These are phyloP conservation scores for Poeciliopsis paucimaculata DNA, from an alignment of 2,797 vertebrate species.

Conservation along the genomic window DNA sequence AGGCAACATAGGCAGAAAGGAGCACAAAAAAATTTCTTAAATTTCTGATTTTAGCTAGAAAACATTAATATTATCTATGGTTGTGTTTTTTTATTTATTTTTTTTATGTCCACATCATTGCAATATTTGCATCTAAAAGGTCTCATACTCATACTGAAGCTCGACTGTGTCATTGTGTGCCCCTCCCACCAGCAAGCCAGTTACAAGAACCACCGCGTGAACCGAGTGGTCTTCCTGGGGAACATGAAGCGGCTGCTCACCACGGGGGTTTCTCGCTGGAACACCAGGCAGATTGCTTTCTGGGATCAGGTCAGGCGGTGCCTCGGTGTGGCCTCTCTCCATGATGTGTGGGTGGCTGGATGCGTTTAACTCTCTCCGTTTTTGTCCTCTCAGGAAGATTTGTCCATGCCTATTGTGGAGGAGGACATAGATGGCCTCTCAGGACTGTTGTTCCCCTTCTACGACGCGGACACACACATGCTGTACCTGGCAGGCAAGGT, in stretches of 20 bases:
- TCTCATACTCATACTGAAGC: conserved; percentile 1
- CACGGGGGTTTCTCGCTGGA: conserved; percentile 97
- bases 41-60: background rate
- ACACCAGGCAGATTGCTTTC: conserved; percentile 95
- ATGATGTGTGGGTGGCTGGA: conserved; percentile 15
- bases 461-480: conserved; percentile 97
- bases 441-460: conserved; percentile 95
- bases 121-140: no score
- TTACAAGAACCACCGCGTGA: conserved; percentile 97
- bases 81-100: background rate
- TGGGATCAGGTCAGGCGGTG: conserved; percentile 94
- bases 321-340: conserved; percentile 26
- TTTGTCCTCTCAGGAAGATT: conserved; percentile 86
- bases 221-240: conserved; percentile 95
- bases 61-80: no score
- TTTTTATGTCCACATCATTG: no score
- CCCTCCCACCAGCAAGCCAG: conserved; percentile 85
- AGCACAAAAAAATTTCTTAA: conserved; percentile 2
- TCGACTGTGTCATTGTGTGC: conserved; percentile 11
- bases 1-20: background rate
- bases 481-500: conserved; percentile 98
- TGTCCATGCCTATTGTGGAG: conserved; percentile 92
- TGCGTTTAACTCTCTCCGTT: conserved; percentile 21
- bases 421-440: conserved; percentile 98
- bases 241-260: conserved; percentile 94